Evolutionary conservation across 2,888 invertebrate species (phyloP), one percentile per base, ranked within the genome.

Genomic region (Cantharis rustica): DNA sequence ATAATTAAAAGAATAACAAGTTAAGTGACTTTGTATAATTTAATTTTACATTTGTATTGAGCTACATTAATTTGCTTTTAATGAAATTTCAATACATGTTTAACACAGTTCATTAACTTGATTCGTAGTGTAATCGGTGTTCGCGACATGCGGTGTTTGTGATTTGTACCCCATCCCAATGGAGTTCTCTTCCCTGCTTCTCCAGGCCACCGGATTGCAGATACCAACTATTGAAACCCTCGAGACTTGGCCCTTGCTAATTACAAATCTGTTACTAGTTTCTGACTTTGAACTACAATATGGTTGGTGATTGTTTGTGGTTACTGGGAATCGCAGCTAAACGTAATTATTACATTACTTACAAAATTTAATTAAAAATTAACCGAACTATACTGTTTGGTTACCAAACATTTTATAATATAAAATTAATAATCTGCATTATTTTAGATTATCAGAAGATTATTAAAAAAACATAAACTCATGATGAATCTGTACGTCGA

Each of bases 181-280:
- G 79, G 80, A 68, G 72, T 75, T 73, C 26, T 26, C 70, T 20
- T 75, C 75, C 79, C 79, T 69, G 68, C 70, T 72, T 72, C 76
- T 75, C 74, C 75, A 61, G 77, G 79, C 77, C 79, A 78, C 78
- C 78, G 75, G 75, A 75, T 75, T 72, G 75, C 77, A 77, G 79
- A 75, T 75, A 76, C 77, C 72, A 69, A 77, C 77, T 79, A 77
- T 77, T 72, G 66, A 70, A 64, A 66, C 79, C 76, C 79, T 68
- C 68, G 81, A 77, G 81, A 79, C 76, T 77, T 75, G 72, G 79
- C 79, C 80, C 81, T 79, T 77, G 76, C 80, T 81, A 81, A 81
- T 81, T 81, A 81, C 81, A 79, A 81, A 81, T 81, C 81, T 81
- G 81, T 81, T 81, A 81, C 80, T 78, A 68, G 75, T 68, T 78